These are phyloP conservation scores for Myiozetetes cayanensis DNA, from an alignment of 2,113 vertebrate species.

Conservation along the genomic window DNA sequence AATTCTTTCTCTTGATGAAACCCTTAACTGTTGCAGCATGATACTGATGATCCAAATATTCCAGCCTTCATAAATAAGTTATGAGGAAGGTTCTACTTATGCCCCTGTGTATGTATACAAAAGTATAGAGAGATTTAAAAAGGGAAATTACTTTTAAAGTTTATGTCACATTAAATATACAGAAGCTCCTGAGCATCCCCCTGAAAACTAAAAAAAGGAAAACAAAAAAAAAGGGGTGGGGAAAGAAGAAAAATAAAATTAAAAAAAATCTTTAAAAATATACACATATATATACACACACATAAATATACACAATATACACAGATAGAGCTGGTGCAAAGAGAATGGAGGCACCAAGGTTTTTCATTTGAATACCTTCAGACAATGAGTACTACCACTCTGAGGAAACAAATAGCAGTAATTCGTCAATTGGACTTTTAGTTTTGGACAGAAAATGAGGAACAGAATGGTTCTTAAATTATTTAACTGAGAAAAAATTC, in stretches of 20 bases:
- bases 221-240: background rate
- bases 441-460: background rate
- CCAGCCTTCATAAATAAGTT: background rate
- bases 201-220: background rate
- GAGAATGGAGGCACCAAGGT: background rate
- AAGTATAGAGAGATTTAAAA: background rate
- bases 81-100: background rate
- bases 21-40: background rate
- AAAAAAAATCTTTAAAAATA: too few relatives aligned
- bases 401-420: background rate
- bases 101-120: background rate
- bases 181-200: background rate
- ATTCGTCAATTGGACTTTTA: background rate
- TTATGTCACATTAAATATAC: background rate
- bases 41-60: constrained; percentile 1
- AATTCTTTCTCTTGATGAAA: background rate
- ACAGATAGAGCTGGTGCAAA: background rate
- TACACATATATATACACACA: too few relatives aligned
- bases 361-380: background rate
- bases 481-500: background rate
- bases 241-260: background rate
- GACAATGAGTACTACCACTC: background rate
- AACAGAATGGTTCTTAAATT: background rate
- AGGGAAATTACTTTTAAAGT: background rate
- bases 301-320: background rate